A percentile compares a stretch with the other conserved stretches of the same genome.
phyloP scores from a whole-genome alignment of 2,888 invertebrate species.

The Drosophila paranaensis region DNA sequence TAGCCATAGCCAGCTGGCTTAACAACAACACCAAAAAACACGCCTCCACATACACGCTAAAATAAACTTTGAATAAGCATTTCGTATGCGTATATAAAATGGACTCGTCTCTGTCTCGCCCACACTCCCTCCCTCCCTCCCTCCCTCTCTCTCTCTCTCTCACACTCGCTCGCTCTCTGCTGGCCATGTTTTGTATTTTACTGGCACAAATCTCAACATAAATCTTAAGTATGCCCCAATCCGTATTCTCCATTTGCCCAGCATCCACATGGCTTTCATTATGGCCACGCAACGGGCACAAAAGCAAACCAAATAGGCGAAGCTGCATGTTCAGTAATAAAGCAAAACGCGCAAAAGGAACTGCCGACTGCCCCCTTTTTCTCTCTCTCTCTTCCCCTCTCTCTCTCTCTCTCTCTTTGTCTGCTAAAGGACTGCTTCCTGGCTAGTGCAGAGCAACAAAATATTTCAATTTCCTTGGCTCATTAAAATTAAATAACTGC shows the following conservation, averaged over 20 bases:
- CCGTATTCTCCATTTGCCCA: slow-evolving; percentile 14
- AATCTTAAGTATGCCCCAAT: slow-evolving; percentile 69
- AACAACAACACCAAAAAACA: slow-evolving; percentile 32
- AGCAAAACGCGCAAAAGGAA: slow-evolving; percentile 26
- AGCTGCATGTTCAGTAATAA: slow-evolving; percentile 64
- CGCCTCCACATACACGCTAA: slow-evolving; percentile 41
- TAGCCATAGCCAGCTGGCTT: slow-evolving; percentile 30
- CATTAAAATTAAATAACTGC: slow-evolving; percentile 81
- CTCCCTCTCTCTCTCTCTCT: neutral
- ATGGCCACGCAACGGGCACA: slow-evolving; percentile 44
- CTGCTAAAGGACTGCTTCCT: slow-evolving; percentile 16
- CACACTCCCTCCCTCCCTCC: neutral
- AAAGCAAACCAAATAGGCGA: slow-evolving; percentile 54
- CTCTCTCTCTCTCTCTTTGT: slow-evolving; percentile 11
- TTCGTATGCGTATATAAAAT: slow-evolving; percentile 65
- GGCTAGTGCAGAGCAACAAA: slow-evolving; percentile 46
- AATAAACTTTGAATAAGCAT: slow-evolving; percentile 80
- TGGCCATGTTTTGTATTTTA: slow-evolving; percentile 53
- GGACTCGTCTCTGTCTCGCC: slow-evolving; percentile 18
- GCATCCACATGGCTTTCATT: slow-evolving; percentile 50
- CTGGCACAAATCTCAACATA: slow-evolving; percentile 75
- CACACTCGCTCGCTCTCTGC: slow-evolving; percentile 22
- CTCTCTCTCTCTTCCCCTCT: too few relatives aligned
- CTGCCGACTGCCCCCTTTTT: slow-evolving; percentile 5
- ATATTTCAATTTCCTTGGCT: slow-evolving; percentile 81